A percentile compares a stretch with the other conserved stretches of the same genome.
These are phyloP conservation scores for Macrotrachela quadricornifera DNA, from an alignment of 1,140 invertebrate species.

Conservation along the genomic window DNA sequence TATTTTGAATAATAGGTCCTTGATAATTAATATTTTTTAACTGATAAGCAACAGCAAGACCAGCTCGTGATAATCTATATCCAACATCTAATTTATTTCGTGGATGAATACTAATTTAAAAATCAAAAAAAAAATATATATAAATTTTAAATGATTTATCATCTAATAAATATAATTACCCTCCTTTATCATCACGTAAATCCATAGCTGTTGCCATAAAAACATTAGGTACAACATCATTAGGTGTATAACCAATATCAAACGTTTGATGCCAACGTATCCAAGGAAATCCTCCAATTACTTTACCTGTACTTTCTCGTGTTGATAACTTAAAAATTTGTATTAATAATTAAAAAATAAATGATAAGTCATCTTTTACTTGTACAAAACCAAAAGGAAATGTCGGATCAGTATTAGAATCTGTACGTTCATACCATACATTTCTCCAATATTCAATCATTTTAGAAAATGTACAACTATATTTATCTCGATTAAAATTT, in stretches of 20 bases:
- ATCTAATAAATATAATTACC: no score
- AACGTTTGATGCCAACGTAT: constrained; percentile 21
- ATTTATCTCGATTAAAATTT: constrained; percentile 9
- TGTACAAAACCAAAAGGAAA: constrained; percentile 27
- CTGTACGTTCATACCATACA: constrained; percentile 12
- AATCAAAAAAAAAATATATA: no score
- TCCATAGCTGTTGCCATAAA: constrained; percentile 25
- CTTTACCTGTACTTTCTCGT: constrained; percentile 10
- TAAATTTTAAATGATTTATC: no score
- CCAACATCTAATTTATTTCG: no score
- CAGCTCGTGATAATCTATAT: no score
- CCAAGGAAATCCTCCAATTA: constrained; percentile 10
- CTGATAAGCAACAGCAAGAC: no score
- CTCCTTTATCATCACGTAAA: constrained; percentile 12
- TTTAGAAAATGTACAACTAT: constrained; percentile 18
- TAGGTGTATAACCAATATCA: constrained; percentile 17
- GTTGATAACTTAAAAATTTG: constrained; percentile 10
- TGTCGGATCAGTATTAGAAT: constrained; percentile 11
- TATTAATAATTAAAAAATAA: neutral
- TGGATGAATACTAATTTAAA: no score
- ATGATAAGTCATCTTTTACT: constrained; percentile 8
- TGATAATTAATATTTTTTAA: no score
- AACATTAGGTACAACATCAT: constrained; percentile 14
- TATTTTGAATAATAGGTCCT: no score
- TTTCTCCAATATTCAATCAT: constrained; percentile 21